Evolutionary conservation across 2,797 vertebrate species (phyloP).

Genomic region (Euthynnus affinis): DNA sequence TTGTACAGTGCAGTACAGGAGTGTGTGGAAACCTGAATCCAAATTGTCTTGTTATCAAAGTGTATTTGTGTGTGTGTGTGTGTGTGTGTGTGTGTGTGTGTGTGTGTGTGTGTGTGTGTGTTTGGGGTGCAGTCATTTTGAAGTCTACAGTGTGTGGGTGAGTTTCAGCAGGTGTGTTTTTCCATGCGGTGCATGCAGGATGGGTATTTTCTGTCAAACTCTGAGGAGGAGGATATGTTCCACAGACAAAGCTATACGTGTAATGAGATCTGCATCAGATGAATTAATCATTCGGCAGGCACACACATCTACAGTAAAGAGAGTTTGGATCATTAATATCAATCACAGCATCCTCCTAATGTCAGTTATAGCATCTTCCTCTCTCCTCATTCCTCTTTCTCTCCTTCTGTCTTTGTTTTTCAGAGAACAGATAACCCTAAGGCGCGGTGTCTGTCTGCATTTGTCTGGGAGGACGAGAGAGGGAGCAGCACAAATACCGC

Average conservation of each 20-base stretch:
- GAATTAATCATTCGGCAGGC: neutral
- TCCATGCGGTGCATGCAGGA: conserved; percentile 44
- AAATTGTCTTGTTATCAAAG: conserved; percentile 36
- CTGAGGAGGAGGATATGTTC: conserved; percentile 29
- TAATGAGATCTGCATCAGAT: conserved; percentile 3
- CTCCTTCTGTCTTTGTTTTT: conserved; percentile 71
- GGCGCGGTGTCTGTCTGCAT: conserved; percentile 77
- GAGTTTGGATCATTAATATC: conserved; percentile 20
- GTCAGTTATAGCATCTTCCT: conserved; percentile 15
- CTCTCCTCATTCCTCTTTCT: conserved; percentile 35
- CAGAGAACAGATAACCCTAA: conserved; percentile 74
- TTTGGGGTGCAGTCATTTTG: conserved; percentile 54
- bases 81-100: conserved; percentile 34
- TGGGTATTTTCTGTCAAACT: conserved; percentile 40
- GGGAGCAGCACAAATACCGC: conserved; percentile 68
- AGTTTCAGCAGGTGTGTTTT: conserved; percentile 62
- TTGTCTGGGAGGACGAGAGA: conserved; percentile 71
- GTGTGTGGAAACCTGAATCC: conserved; percentile 57
- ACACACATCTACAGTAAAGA: neutral
- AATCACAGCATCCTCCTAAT: neutral
- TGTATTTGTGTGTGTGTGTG: conserved; percentile 40
- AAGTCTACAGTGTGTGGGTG: conserved; percentile 64
- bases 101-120: conserved; percentile 12
- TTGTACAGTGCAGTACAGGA: conserved; percentile 70
- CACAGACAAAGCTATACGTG: conserved; percentile 17